Percentiles rank a stretch among this genome's conserved stretches.
These are phyloP conservation scores for Drosophila tristis DNA, from an alignment of 1,140 invertebrate species.

Conservation along the genomic window DNA sequence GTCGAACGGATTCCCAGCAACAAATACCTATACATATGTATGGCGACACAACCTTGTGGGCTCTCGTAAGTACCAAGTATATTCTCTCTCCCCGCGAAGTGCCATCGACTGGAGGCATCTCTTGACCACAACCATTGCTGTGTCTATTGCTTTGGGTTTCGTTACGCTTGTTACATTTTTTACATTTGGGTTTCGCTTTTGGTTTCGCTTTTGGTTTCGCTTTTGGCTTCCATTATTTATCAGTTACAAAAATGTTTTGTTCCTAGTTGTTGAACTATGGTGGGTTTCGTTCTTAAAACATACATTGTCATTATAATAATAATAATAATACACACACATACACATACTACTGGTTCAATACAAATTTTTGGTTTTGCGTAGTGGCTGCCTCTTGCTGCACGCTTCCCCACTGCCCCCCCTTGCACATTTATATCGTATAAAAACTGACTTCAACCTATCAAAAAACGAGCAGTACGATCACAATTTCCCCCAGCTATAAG, in stretches of 20 bases:
- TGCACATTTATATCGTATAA: constrained; percentile 40
- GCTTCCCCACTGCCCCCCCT: constrained; percentile 11
- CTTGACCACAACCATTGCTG: no score
- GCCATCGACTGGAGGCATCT: constrained; percentile 8
- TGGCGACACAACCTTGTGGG: constrained; percentile 42
- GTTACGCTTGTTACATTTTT: not conserved
- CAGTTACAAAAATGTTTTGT: constrained; percentile 77
- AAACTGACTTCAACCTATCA: constrained; percentile 55
- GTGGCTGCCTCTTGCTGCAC: constrained; percentile 18
- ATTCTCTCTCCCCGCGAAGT: no score
- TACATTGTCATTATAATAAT: constrained; percentile 25
- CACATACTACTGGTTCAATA: constrained; percentile 46
- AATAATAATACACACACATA: constrained; percentile 58
- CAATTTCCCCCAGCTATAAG: constrained; percentile 45
- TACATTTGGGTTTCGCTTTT: no score
- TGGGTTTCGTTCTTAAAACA: constrained; percentile 80
- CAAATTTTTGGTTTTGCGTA: constrained; percentile 47
- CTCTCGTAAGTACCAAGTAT: constrained; percentile 27
- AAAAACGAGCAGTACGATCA: constrained; percentile 71
- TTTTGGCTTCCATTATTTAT: constrained; percentile 15
- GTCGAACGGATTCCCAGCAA: constrained; percentile 21
- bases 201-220: no score
- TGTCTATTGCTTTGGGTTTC: constrained; percentile 2
- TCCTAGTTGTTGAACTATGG: constrained; percentile 80
- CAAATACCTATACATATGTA: no score